These are phyloP conservation scores for Oophaga sylvatica DNA, from an alignment of 2,797 vertebrate genomes.

Conservation along the genomic window DNA sequence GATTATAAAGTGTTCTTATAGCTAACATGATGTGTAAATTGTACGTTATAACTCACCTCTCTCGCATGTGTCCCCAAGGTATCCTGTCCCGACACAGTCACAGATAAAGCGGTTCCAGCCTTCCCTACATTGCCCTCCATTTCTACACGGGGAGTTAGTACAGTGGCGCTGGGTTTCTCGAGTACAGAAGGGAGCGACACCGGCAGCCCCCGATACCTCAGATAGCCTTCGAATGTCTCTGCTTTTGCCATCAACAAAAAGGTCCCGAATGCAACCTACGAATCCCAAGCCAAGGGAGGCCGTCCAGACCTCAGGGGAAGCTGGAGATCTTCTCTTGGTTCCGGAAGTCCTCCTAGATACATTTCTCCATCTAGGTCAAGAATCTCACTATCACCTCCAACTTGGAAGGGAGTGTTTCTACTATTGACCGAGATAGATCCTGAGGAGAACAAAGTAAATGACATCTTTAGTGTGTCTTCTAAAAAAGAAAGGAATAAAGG, in stretches of 20 bases:
- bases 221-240: constrained; percentile 86
- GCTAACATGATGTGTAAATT: not conserved
- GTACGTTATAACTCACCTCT: constrained; percentile 77
- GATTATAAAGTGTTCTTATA: not conserved
- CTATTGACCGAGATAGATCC: constrained; percentile 89
- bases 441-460: constrained; percentile 44
- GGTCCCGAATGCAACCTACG: constrained; percentile 90
- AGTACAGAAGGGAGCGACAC: constrained; percentile 85
- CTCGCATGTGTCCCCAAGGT: constrained; percentile 86
- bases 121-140: constrained; percentile 85
- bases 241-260: constrained; percentile 91
- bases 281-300: constrained; percentile 86
- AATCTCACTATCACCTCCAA: constrained; percentile 90
- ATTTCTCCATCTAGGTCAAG: constrained; percentile 90
- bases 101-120: constrained; percentile 95
- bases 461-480: not conserved
- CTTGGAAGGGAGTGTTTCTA: constrained; percentile 85
- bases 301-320: constrained; percentile 91
- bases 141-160: constrained; percentile 81
- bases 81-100: constrained; percentile 88
- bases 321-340: constrained; percentile 78
- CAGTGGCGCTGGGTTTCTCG: constrained; percentile 86
- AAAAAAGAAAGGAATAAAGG: not conserved
- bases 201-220: constrained; percentile 79
- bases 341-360: constrained; percentile 90